phyloP scores from a whole-genome alignment of 2,113 vertebrate species.

The Hippocampus comes region DNA sequence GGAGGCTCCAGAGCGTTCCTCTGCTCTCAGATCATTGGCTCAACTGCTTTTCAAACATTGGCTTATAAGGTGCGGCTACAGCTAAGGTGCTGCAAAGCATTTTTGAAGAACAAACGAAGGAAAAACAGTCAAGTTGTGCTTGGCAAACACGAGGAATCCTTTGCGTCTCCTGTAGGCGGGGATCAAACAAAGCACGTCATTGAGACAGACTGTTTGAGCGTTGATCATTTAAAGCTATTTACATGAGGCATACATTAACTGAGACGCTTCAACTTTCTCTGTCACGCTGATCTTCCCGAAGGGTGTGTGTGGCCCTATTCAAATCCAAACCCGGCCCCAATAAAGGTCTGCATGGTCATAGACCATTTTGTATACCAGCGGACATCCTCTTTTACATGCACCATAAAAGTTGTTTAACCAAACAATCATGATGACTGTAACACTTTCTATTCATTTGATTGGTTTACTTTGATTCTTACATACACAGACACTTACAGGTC shows the following conservation, averaged over 20 bases:
- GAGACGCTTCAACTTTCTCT: no score
- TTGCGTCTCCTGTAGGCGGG: conserved; percentile 14
- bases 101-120: conserved; percentile 29
- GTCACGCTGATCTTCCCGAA: no score
- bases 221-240: neutral
- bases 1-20: neutral
- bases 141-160: conserved; percentile 48
- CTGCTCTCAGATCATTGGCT: neutral
- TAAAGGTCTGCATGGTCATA: neutral
- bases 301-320: no score
- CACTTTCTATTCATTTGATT: neutral
- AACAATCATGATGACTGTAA: neutral
- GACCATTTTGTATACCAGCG: neutral
- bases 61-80: conserved; percentile 64
- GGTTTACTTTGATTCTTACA: neutral
- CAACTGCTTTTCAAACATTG: conserved; percentile 62
- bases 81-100: conserved; percentile 49
- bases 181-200: conserved; percentile 10
- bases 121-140: conserved; percentile 35
- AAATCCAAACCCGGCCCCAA: no score
- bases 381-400: neutral
- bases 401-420: neutral
- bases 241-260: neutral
- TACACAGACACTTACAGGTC: neutral
- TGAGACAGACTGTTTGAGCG: neutral